Evolutionary conservation across 2,113 vertebrate species (phyloP).

Genomic region (Mus musculus): GRCm39 chr6:14284001-14284500

Average conservation of each 20-base stretch:
- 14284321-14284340: neutral
- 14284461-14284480: too few relatives aligned
- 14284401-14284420: neutral
- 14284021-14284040: neutral
- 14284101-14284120: neutral
- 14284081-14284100: neutral
- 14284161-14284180: neutral
- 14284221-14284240: conserved; percentile 23
- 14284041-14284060: neutral
- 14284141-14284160: neutral
- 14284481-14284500: neutral
- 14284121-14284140: neutral
- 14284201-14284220: neutral
- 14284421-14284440: accelerated
- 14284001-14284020: too few relatives aligned
- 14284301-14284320: neutral
- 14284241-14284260: neutral
- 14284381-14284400: neutral
- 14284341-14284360: neutral
- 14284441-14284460: neutral
- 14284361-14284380: neutral
- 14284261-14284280: neutral
- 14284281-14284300: neutral
- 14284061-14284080: neutral
- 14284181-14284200: neutral